phyloP scores from a whole-genome alignment of 2,113 vertebrate species.

The Dendropsophus ebraccatus region DNA sequence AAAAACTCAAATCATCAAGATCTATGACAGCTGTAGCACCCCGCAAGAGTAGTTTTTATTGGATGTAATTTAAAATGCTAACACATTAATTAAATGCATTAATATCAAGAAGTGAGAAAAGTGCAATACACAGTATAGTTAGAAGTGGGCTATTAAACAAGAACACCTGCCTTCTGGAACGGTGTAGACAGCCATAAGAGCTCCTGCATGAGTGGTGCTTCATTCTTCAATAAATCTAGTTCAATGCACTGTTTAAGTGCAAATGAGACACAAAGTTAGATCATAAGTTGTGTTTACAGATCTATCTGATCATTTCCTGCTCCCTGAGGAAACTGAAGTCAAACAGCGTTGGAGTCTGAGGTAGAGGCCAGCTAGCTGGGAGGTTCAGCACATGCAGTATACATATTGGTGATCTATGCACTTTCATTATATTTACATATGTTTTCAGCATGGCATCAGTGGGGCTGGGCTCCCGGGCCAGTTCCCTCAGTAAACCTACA shows the following conservation, averaged over 20 bases:
- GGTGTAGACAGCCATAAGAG: neutral
- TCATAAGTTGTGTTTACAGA: neutral
- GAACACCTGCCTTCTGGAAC: conserved; percentile 24
- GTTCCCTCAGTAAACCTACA: no score
- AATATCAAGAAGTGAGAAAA: conserved; percentile 59
- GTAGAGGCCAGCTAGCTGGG: no score
- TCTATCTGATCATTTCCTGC: neutral
- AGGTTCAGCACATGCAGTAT: no score
- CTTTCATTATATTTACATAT: no score
- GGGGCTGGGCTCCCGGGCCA: no score
- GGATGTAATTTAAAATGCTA: conserved; percentile 60
- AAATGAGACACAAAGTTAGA: neutral
- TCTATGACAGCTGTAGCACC: conserved; percentile 43
- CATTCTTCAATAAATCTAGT: neutral
- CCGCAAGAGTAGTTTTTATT: conserved; percentile 57
- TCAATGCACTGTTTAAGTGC: neutral
- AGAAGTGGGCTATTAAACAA: conserved; percentile 37
- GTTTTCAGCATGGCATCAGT: no score
- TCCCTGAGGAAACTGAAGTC: no score
- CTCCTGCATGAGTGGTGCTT: neutral
- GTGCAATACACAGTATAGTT: conserved; percentile 37
- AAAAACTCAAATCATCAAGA: conserved; percentile 53
- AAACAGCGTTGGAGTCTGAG: no score
- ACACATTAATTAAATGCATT: conserved; percentile 63
- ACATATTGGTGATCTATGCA: no score